Evolutionary conservation across 2,797 vertebrate species (phyloP).

Genomic region (Poeciliopsis infans): DNA sequence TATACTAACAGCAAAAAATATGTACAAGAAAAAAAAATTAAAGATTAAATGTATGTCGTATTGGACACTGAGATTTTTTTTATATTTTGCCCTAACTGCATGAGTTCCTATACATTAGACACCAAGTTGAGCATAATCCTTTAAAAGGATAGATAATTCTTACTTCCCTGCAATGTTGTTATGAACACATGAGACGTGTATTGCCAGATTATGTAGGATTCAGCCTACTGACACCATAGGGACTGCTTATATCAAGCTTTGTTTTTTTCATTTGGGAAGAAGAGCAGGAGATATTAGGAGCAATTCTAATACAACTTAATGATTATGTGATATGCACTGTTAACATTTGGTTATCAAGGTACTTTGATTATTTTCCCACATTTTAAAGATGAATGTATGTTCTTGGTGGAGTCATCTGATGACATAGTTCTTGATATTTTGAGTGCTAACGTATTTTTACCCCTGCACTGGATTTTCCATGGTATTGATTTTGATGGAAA

Average conservation of each 20-base stretch:
- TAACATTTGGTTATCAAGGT: background rate
- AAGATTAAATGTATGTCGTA: background rate
- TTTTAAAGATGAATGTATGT: slow-evolving; percentile 11
- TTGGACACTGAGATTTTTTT: slow-evolving; percentile 31
- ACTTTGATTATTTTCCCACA: background rate
- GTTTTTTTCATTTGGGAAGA: background rate
- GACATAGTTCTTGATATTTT: slow-evolving; percentile 20
- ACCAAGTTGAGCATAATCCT: slow-evolving; percentile 1
- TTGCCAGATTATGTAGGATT: slow-evolving; percentile 24
- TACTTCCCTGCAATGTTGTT: slow-evolving; percentile 35
- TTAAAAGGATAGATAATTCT: slow-evolving; percentile 11
- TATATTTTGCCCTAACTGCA: slow-evolving; percentile 16
- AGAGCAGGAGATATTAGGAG: background rate
- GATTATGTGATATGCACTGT: background rate
- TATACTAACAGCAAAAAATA: background rate
- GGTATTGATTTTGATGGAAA: slow-evolving; percentile 18
- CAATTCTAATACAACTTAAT: background rate
- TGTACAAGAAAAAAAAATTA: background rate
- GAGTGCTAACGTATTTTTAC: background rate
- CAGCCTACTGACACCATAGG: slow-evolving; percentile 10
- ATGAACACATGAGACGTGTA: slow-evolving; percentile 30
- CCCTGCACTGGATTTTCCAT: slow-evolving; percentile 2
- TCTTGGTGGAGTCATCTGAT: slow-evolving; percentile 25
- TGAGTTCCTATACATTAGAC: slow-evolving; percentile 13
- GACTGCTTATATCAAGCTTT: slow-evolving; percentile 9